Conservation (phyloP, 2,888 invertebrate species). For the Chymomyza procnemis region DNA sequence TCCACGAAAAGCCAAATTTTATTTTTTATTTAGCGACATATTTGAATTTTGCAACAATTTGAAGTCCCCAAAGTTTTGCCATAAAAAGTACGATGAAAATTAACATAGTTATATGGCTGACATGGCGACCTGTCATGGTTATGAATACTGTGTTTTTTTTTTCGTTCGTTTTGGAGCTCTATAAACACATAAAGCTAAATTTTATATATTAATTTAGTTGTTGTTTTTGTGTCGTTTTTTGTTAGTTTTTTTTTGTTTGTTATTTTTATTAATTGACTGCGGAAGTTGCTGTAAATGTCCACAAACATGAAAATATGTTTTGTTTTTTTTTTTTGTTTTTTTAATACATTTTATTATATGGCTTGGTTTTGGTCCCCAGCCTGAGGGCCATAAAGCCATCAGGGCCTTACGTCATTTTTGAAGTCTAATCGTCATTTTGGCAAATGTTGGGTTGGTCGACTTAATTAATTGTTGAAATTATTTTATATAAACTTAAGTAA, state of each 20-base stretch:
- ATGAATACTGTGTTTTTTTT: not conserved
- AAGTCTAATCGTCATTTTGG: not conserved
- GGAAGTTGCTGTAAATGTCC: constrained; percentile 67
- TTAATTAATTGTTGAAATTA: constrained; percentile 34
- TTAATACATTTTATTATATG: not conserved
- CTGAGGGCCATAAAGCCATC: not conserved
- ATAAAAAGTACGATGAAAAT: not conserved
- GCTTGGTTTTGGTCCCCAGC: not conserved
- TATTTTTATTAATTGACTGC: constrained; percentile 58
- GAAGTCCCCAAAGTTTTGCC: not conserved
- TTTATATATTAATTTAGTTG: constrained; percentile 55
- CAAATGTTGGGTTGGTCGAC: not conserved
- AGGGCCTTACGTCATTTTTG: not conserved
- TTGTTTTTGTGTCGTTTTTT: constrained; percentile 24
- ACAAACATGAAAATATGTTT: constrained; percentile 62
- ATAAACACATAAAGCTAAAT: constrained; percentile 34
- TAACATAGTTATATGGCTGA: not conserved
- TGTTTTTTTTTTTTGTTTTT: constrained; percentile 6
- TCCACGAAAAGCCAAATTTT: not conserved
- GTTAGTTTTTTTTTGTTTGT: constrained; percentile 23
- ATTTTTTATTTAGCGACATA: too few relatives aligned
- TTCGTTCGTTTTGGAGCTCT: not conserved
- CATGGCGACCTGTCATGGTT: not conserved
- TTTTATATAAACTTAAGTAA: constrained; percentile 16
- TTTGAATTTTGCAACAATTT: not conserved